phyloP scores from a whole-genome alignment of 1,140 invertebrate genomes.

The Halesus radiatus region DNA sequence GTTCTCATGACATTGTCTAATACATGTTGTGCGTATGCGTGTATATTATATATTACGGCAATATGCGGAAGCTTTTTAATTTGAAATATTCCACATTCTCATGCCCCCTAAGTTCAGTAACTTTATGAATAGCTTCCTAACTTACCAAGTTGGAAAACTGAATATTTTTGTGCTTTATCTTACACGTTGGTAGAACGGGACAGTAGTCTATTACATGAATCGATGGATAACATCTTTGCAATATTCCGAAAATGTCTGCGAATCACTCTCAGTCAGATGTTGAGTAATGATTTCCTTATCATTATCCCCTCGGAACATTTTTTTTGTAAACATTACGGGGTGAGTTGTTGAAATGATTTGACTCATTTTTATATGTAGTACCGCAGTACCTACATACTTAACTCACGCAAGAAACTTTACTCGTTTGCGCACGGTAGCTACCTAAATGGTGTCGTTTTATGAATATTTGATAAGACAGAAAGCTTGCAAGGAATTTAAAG shows the following conservation, averaged over 20 bases:
- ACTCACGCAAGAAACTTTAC: too few relatives aligned
- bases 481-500: constrained; percentile 19
- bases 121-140: constrained; percentile 7
- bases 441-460: constrained; percentile 6
- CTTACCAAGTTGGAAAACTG: neutral
- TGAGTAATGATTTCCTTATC: constrained; percentile 18
- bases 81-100: neutral
- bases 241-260: neutral
- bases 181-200: neutral
- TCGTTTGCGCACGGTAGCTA: too few relatives aligned
- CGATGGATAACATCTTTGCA: constrained; percentile 21
- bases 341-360: neutral
- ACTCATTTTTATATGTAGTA: neutral
- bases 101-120: neutral
- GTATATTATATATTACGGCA: too few relatives aligned
- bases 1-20: too few relatives aligned
- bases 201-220: neutral
- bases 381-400: too few relatives aligned
- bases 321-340: neutral
- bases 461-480: constrained; percentile 30
- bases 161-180: constrained; percentile 24
- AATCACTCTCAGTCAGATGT: constrained; percentile 10
- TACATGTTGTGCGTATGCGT: too few relatives aligned
- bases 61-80: too few relatives aligned
- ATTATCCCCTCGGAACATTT: neutral